Percentiles rank a stretch among this genome's conserved stretches.
phyloP scores from a whole-genome alignment of 1,140 invertebrate genomes.

The Daktulosphaira vitifoliae region DNA sequence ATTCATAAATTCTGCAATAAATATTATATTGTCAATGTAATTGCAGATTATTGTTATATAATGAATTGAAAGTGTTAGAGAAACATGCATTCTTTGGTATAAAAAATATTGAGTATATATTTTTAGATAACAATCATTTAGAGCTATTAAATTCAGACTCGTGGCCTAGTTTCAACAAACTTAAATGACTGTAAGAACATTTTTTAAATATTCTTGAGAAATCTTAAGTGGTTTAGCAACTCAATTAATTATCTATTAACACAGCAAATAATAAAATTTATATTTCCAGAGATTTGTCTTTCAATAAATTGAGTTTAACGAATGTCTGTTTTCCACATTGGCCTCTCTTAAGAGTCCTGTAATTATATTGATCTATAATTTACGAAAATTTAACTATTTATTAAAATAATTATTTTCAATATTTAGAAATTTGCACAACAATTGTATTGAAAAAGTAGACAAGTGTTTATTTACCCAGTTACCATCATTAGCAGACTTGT shows the following conservation, averaged over 20 bases:
- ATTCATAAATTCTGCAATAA: too few species aligned
- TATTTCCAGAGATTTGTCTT: conserved; percentile 6
- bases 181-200: conserved; percentile 45
- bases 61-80: conserved; percentile 7
- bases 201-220: too few species aligned
- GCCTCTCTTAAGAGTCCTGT: background rate
- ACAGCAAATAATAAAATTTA: too few species aligned
- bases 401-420: too few species aligned
- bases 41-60: conserved; percentile 3
- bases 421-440: background rate
- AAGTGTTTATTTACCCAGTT: background rate
- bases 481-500: background rate
- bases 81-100: background rate
- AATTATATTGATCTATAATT: conserved; percentile 4
- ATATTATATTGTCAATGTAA: too few species aligned
- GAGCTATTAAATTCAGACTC: conserved; percentile 43
- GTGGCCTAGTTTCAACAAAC: conserved; percentile 44
- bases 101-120: conserved; percentile 9
- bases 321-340: conserved; percentile 9
- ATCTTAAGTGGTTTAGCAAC: too few species aligned
- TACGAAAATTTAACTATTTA: background rate
- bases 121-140: conserved; percentile 45
- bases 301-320: conserved; percentile 7
- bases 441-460: conserved; percentile 7
- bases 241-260: too few species aligned